These are phyloP conservation scores for Orussus abietinus DNA, from an alignment of 1,140 invertebrate species.

Conservation along the genomic window DNA sequence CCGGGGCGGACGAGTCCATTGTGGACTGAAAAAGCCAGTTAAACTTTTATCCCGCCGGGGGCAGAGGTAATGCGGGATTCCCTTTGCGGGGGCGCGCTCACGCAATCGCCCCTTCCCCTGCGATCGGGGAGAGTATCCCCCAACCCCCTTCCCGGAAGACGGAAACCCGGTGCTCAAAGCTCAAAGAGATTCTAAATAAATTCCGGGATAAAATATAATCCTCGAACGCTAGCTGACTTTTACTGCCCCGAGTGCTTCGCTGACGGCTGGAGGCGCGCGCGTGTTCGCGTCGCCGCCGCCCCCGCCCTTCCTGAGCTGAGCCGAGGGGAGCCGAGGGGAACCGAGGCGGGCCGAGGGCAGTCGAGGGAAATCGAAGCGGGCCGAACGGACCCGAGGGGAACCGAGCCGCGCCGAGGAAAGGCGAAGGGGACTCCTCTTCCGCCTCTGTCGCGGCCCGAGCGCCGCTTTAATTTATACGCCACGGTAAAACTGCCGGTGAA, in stretches of 20 bases:
- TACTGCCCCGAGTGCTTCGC: conserved; percentile 5
- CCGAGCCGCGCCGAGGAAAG: too few relatives aligned
- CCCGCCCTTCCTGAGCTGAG: too few relatives aligned
- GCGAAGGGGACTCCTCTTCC: too few relatives aligned
- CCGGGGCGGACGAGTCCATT: conserved; percentile 19
- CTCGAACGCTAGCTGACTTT: conserved; percentile 3
- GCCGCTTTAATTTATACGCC: conserved; percentile 4
- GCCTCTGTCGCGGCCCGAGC: too few relatives aligned
- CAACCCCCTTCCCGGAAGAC: background rate
- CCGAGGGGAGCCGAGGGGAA: too few relatives aligned
- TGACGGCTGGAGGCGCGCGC: too few relatives aligned
- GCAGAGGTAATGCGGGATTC: conserved; percentile 18
- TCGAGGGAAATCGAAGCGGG: too few relatives aligned
- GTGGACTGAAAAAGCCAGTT: conserved; percentile 22
- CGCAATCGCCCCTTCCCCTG: conserved; percentile 4
- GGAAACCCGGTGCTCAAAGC: conserved; percentile 1
- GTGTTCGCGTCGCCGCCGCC: too few relatives aligned
- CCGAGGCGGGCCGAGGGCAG: too few relatives aligned
- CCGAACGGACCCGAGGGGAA: too few relatives aligned
- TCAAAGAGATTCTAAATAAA: conserved; percentile 9
- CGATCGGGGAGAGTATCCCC: background rate
- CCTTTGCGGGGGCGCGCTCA: conserved; percentile 13
- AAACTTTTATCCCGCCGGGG: conserved; percentile 18
- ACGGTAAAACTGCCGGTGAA: conserved; percentile 11
- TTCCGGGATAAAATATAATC: conserved; percentile 8